A percentile compares a stretch with the other conserved stretches of the same genome.
These are phyloP conservation scores for Tympanuchus pallidicinctus DNA, from an alignment of 2,113 vertebrate species.

Conservation along the genomic window DNA sequence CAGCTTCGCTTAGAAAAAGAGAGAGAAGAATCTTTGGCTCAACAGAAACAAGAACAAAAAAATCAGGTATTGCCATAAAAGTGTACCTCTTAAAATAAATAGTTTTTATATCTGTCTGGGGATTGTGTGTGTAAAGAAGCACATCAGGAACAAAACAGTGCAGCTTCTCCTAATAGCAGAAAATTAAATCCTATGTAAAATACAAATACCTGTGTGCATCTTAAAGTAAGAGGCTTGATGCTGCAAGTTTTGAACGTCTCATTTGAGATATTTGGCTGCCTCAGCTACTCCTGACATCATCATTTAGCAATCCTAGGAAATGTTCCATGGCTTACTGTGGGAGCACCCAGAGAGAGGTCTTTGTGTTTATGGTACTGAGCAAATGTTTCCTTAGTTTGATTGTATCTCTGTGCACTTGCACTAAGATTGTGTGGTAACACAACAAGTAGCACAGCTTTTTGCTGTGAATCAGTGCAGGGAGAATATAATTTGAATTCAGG, in stretches of 20 bases:
- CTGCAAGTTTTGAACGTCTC: conserved; percentile 14
- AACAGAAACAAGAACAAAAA: conserved; percentile 96
- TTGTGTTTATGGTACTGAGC: not conserved
- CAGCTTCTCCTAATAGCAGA: not conserved
- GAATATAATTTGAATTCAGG: not conserved
- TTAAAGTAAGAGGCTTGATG: conserved; percentile 25
- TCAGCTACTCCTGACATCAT: conserved; percentile 25
- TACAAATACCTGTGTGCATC: not conserved
- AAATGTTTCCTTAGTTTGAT: conserved; percentile 49
- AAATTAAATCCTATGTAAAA: conserved; percentile 4
- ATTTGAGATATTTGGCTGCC: conserved; percentile 15
- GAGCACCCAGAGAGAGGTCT: not conserved
- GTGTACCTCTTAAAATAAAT: not conserved
- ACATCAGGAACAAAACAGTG: not conserved
- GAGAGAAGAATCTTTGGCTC: conserved; percentile 89
- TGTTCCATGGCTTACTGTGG: not conserved
- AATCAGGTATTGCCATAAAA: conserved; percentile 85
- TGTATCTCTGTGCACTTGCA: conserved; percentile 3
- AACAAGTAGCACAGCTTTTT: not conserved
- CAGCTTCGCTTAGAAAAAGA: conserved; percentile 95
- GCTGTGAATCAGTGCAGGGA: not conserved
- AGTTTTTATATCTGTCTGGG: not conserved
- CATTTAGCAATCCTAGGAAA: conserved; percentile 20
- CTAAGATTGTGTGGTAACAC: not conserved
- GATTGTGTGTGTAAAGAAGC: not conserved